phyloP scores from a whole-genome alignment of 2,888 invertebrate genomes.

The Agrotis puta region DNA sequence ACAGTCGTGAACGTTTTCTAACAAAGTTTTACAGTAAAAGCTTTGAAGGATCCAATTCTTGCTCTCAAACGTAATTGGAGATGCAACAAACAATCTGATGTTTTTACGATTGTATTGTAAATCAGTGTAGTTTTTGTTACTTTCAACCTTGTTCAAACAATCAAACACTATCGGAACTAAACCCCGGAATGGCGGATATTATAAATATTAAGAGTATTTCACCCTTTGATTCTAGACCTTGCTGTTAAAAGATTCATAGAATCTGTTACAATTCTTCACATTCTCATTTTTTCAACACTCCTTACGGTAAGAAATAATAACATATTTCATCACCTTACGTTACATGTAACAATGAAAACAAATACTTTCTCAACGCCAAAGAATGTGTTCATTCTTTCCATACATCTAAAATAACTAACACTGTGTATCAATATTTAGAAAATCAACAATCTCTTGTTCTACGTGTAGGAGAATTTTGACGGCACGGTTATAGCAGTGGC shows the following conservation, averaged over 20 bases:
- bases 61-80: background rate
- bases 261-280: slow-evolving; percentile 2
- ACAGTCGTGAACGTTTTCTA: background rate
- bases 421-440: slow-evolving; percentile 3
- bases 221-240: slow-evolving; percentile 12
- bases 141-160: background rate
- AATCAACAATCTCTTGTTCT: slow-evolving; percentile 12
- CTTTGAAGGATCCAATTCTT: background rate
- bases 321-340: slow-evolving; percentile 11
- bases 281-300: background rate
- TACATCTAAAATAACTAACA: background rate
- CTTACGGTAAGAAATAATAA: slow-evolving; percentile 19
- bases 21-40: background rate
- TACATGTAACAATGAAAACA: slow-evolving; percentile 36
- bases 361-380: slow-evolving; percentile 21
- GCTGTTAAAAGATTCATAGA: slow-evolving; percentile 31
- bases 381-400: slow-evolving; percentile 1
- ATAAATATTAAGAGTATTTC: background rate
- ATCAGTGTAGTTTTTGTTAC: background rate
- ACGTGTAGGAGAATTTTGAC: too few species aligned
- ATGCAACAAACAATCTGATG: background rate
- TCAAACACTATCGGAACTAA: too few species aligned
- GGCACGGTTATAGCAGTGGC: too few species aligned
- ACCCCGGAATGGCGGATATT: too few species aligned
- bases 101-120: background rate